phyloP scores from a whole-genome alignment of 1,140 invertebrate genomes.

The Calliphora vicina region DNA sequence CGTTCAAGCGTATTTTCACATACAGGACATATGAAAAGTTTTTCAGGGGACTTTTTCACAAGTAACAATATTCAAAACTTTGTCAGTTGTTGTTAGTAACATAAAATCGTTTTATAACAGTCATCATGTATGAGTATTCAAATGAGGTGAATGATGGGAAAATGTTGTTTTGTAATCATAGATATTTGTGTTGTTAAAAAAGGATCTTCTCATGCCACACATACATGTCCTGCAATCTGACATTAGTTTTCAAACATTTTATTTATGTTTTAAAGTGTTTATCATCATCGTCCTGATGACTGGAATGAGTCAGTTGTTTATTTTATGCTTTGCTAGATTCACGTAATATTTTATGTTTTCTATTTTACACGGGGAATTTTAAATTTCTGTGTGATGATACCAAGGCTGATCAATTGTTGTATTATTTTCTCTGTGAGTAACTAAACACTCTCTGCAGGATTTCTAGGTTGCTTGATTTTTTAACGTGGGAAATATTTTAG shows the following conservation, averaged over 20 bases:
- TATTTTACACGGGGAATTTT: background rate
- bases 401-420: background rate
- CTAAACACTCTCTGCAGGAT: background rate
- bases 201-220: background rate
- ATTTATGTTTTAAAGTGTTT: background rate
- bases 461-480: background rate
- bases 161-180: background rate
- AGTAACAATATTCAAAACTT: too few relatives aligned
- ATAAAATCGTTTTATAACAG: background rate
- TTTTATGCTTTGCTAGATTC: background rate
- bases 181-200: background rate
- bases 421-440: background rate
- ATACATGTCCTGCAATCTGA: conserved; percentile 22
- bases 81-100: background rate
- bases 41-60: too few relatives aligned
- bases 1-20: conserved; percentile 8
- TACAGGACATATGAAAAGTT: background rate
- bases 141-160: background rate
- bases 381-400: background rate
- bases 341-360: background rate
- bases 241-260: background rate
- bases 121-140: background rate
- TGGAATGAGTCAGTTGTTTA: conserved; percentile 21
- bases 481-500: conserved; percentile 18
- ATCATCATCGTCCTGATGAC: background rate